Evolutionary conservation across 2,113 vertebrate genomes (phyloP).

Genomic region (Azemiops feae): DNA sequence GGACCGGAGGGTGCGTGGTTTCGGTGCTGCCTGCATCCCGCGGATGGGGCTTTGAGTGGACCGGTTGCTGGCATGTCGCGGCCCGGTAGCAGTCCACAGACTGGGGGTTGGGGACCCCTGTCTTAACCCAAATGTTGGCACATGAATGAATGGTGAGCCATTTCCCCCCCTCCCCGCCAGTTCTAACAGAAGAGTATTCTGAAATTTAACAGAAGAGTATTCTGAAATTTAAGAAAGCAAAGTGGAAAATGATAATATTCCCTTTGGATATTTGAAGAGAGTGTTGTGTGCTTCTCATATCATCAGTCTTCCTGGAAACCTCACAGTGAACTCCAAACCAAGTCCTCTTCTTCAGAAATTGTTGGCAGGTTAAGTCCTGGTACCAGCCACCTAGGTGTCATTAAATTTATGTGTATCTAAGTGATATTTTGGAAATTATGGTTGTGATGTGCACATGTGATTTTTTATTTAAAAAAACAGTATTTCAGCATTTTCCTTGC

Average conservation of each 20-base stretch:
- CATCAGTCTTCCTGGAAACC: conserved; percentile 30
- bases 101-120: no score
- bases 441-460: conserved; percentile 63
- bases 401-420: conserved; percentile 71
- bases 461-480: conserved; percentile 56
- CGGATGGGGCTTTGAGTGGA: no score
- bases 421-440: conserved; percentile 54
- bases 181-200: no score
- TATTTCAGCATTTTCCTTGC: conserved; percentile 66
- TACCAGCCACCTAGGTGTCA: conserved; percentile 68
- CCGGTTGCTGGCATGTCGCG: no score
- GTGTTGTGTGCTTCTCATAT: not conserved
- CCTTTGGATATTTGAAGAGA: conserved; percentile 60
- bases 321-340: conserved; percentile 25
- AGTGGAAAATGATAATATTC: conserved; percentile 54
- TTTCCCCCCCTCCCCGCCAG: no score
- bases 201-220: conserved; percentile 43
- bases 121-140: not conserved
- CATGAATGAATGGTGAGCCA: not conserved
- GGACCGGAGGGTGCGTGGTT: no score
- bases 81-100: no score
- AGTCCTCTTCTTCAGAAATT: conserved; percentile 42
- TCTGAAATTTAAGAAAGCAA: conserved; percentile 59
- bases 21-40: no score
- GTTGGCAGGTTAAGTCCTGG: conserved; percentile 32